These are phyloP conservation scores for Netelia melanura DNA, from an alignment of 2,888 invertebrate genomes.

Conservation along the genomic window DNA sequence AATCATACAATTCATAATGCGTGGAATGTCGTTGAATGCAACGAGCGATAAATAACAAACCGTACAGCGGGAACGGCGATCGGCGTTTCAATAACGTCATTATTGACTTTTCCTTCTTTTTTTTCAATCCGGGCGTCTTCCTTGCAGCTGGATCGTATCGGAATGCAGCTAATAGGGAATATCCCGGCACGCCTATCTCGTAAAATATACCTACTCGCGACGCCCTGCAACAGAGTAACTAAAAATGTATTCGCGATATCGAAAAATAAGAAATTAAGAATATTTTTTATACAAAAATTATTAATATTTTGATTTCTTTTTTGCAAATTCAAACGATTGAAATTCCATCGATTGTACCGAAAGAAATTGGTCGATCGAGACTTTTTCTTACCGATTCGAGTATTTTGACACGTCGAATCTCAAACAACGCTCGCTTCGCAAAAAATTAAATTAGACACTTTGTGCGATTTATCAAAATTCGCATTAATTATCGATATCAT, in stretches of 20 bases:
- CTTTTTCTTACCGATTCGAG: no score
- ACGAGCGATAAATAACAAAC: slow-evolving; percentile 41
- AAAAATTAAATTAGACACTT: no score
- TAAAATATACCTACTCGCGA: background rate
- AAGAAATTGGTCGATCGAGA: no score
- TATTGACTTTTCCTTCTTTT: background rate
- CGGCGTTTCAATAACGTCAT: slow-evolving; percentile 31
- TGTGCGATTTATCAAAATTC: no score
- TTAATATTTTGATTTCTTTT: background rate
- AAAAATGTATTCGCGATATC: background rate
- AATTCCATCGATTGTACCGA: no score
- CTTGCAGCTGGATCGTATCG: background rate
- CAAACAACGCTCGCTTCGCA: no score
- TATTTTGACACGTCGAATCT: no score
- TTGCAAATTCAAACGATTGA: no score
- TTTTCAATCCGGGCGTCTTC: background rate
- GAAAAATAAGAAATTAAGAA: background rate
- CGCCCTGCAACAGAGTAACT: background rate
- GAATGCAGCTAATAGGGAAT: background rate
- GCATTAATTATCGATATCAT: background rate
- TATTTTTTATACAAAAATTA: background rate
- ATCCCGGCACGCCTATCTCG: background rate
- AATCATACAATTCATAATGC: slow-evolving; percentile 68
- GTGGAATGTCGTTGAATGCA: slow-evolving; percentile 50
- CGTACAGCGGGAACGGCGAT: background rate